phyloP scores from a whole-genome alignment of 2,113 vertebrate species.

The Heteronetta atricapilla region DNA sequence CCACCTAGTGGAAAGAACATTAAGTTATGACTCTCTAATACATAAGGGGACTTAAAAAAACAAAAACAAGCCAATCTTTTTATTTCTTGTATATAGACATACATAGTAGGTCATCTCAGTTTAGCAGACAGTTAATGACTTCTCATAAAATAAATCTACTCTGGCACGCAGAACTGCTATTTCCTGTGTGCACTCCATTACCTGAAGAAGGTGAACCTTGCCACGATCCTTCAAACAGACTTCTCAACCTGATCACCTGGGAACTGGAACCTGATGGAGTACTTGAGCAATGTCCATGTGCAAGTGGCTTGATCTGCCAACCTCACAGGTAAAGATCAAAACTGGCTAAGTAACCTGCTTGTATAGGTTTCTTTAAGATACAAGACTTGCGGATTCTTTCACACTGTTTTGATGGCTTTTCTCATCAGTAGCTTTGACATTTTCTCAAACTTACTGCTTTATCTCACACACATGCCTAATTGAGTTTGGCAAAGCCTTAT shows the following conservation, averaged over 20 bases:
- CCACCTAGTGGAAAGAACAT: neutral
- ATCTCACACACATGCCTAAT: neutral
- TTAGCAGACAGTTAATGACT: neutral
- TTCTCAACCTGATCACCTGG: conserved; percentile 88
- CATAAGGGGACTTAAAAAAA: neutral
- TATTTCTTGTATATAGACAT: rapidly evolving
- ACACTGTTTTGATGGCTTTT: neutral
- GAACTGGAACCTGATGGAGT: conserved; percentile 80
- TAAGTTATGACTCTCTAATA: neutral
- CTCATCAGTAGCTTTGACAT: neutral
- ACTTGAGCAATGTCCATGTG: conserved; percentile 88
- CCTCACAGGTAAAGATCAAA: conserved; percentile 79
- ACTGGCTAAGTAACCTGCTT: neutral
- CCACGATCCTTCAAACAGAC: conserved; percentile 80
- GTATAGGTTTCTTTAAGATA: neutral
- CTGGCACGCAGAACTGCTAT: conserved; percentile 81
- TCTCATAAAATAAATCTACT: neutral
- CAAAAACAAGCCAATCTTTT: neutral
- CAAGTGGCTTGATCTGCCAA: conserved; percentile 87
- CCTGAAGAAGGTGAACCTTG: conserved; percentile 87
- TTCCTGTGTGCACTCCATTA: conserved; percentile 88
- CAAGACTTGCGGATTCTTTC: neutral
- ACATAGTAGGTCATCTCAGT: neutral
- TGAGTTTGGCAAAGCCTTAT: neutral
- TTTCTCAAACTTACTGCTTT: neutral